Evolutionary conservation across 2,888 invertebrate species (phyloP), one percentile per base, ranked within the genome.

Genomic region (Coelopa pilipes): DNA sequence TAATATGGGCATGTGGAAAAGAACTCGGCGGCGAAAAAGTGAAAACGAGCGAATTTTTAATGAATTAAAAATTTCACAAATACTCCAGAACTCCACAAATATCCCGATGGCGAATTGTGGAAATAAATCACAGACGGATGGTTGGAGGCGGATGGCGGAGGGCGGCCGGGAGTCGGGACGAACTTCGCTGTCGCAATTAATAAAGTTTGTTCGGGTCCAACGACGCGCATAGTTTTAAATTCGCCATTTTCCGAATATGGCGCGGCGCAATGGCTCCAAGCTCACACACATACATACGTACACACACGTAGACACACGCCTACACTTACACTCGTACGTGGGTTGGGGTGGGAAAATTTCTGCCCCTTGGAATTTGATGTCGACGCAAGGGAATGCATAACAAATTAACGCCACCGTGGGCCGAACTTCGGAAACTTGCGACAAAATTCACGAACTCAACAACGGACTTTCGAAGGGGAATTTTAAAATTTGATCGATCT

Each of bases 181-280:
- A 70, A 70, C 70, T 70, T 60, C 49, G 69, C 15, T 69, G 70
- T 70, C 60, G 60, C 70, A 70, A 70, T 70, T 70, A 70, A 70
- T 70, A 60, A 70, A 70, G 70, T 70, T 70, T 60, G 70, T 24
- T 46, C 17, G 21, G 60, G 55, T 60, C 60, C 60, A 70, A 60
- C 59, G 59, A 67, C 9, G 45, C 45, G 62, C 24, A 62, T 19
- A 62, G 62, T n/a, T 62, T 15, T 34, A 62, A 62, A 12, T 62
- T 62, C n/a, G 45, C 62, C 24, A 15, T 2, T 53, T 53, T 53
- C 15, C 53, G 53, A 53, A 53, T n/a, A 53, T 13, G 13, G 53
- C n/a, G 13, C 53, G 53, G 53, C 2, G n/a, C 15, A 53, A 62
- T 15, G 60, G 60, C 15, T 17, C 5, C 19, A 12, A n/a, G n/a